These are phyloP conservation scores for Hyposmocoma kahamanoa DNA, from an alignment of 1,140 invertebrate genomes.

Conservation along the genomic window DNA sequence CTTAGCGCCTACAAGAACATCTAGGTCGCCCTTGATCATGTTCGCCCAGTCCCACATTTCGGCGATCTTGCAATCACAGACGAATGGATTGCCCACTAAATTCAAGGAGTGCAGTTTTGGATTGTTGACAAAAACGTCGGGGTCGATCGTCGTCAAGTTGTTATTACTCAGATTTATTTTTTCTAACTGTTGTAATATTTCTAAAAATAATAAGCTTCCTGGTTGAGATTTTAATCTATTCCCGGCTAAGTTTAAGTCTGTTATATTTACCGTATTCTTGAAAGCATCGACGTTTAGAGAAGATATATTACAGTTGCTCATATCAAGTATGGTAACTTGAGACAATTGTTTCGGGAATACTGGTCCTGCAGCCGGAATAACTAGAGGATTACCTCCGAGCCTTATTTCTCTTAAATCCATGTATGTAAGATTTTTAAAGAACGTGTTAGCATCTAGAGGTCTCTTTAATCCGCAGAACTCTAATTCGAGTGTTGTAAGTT, in stretches of 20 bases:
- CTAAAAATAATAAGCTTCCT: constrained; percentile 74
- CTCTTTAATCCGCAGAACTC: constrained; percentile 79
- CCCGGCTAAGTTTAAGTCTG: constrained; percentile 76
- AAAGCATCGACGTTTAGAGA: constrained; percentile 78
- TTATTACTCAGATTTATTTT: constrained; percentile 79
- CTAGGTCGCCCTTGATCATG: constrained; percentile 77
- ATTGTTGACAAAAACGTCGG: constrained; percentile 75
- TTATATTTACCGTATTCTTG: constrained; percentile 76
- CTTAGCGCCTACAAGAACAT: constrained; percentile 78
- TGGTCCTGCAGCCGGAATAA: constrained; percentile 74
- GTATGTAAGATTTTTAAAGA: constrained; percentile 78
- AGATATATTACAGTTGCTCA: constrained; percentile 79
- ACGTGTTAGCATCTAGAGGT: constrained; percentile 78
- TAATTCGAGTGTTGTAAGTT: constrained; percentile 79
- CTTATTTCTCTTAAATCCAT: constrained; percentile 80
- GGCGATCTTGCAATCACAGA: constrained; percentile 80
- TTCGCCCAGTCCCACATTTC: constrained; percentile 84
- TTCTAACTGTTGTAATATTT: constrained; percentile 75
- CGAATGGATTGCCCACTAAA: constrained; percentile 80
- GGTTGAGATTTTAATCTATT: constrained; percentile 74
- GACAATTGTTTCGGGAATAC: constrained; percentile 79
- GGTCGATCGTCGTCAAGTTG: constrained; percentile 76
- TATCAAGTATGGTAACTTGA: constrained; percentile 77
- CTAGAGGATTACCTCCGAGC: constrained; percentile 80
- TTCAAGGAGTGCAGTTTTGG: constrained; percentile 75